Percentiles rank a stretch among this genome's conserved stretches.
phyloP scores from a whole-genome alignment of 2,888 invertebrate genomes.

The Drosophila hamatofila region DNA sequence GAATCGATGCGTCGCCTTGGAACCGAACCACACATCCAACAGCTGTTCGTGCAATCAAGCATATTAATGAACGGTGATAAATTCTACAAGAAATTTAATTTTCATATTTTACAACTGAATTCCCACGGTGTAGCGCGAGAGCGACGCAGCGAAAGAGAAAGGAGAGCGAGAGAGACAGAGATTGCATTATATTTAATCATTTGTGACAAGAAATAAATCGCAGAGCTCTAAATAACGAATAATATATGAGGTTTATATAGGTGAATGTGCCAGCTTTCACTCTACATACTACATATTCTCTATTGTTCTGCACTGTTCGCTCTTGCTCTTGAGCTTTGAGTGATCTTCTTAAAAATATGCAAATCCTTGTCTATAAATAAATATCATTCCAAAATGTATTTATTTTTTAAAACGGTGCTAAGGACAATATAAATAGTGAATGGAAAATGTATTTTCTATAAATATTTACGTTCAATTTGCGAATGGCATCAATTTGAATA shows the following conservation, averaged over 20 bases:
- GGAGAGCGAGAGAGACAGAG: conserved; percentile 17
- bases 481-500: background rate
- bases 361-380: conserved; percentile 54
- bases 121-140: background rate
- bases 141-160: background rate
- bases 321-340: conserved; percentile 32
- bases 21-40: conserved; percentile 43
- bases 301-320: conserved; percentile 21
- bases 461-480: background rate
- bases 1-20: conserved; percentile 46
- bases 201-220: conserved; percentile 80
- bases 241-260: conserved; percentile 14
- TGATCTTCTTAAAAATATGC: conserved; percentile 40
- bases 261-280: conserved; percentile 21
- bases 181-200: conserved; percentile 69
- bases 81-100: conserved; percentile 57
- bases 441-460: background rate
- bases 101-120: conserved; percentile 52
- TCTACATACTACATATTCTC: conserved; percentile 8
- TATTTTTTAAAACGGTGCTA: too few species aligned
- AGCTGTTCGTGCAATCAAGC: conserved; percentile 79
- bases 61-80: conserved; percentile 67
- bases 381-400: conserved; percentile 59
- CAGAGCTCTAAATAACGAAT: conserved; percentile 40
- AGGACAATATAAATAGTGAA: conserved; percentile 10